Conservation (phyloP, 2,888 invertebrate species). For the Barypeithes pellucidus region DNA sequence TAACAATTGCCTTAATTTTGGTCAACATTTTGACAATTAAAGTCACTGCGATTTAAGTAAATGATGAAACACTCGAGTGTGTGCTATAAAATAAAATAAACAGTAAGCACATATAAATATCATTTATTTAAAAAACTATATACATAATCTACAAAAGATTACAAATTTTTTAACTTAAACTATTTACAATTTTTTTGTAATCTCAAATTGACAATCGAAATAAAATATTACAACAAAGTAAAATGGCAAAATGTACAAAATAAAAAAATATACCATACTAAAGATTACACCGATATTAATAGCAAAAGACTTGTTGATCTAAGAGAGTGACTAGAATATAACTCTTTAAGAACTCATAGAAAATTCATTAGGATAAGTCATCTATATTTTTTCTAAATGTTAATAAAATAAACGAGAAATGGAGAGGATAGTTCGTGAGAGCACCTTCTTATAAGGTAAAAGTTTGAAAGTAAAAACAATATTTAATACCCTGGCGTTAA, state of each 20-base stretch:
- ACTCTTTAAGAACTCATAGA: constrained; percentile 30
- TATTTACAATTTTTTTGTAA: constrained; percentile 39
- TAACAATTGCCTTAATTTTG: too few relatives aligned
- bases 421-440: too few relatives aligned
- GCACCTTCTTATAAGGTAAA: too few relatives aligned
- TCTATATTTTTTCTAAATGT: constrained; percentile 3
- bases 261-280: constrained; percentile 18
- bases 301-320: constrained; percentile 23
- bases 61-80: background rate
- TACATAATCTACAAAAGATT: constrained; percentile 41
- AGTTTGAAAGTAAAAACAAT: background rate
- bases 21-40: too few relatives aligned
- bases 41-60: too few relatives aligned
- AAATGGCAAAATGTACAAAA: constrained; percentile 31
- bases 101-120: constrained; percentile 40
- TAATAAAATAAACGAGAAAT: constrained; percentile 3
- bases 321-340: constrained; percentile 48
- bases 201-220: constrained; percentile 35
- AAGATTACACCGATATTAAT: constrained; percentile 47
- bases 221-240: constrained; percentile 28
- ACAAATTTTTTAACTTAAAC: constrained; percentile 20
- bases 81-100: constrained; percentile 7
- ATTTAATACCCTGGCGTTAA: too few relatives aligned
- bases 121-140: constrained; percentile 49
- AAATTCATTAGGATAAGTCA: background rate